A percentile compares a stretch with the other conserved stretches of the same genome.
Evolutionary conservation across 2,113 vertebrate species (phyloP).

Genomic region (Hippoglossus stenolepis): DNA sequence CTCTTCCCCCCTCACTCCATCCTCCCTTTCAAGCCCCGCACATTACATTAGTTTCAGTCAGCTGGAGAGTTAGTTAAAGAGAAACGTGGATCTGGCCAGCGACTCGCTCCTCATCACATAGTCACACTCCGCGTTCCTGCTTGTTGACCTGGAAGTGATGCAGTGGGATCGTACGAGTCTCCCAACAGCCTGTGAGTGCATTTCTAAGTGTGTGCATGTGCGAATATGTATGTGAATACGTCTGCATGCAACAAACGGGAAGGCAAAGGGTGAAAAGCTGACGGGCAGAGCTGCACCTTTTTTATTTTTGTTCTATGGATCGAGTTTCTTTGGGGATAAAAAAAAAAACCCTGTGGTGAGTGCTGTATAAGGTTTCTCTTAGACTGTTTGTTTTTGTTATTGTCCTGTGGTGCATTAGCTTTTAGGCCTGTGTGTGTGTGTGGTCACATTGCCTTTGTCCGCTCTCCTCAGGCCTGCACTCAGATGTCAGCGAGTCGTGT

Average conservation of each 20-base stretch:
- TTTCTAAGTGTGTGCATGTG: constrained; percentile 41
- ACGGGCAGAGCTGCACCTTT: constrained; percentile 27
- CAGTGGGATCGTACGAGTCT: not conserved
- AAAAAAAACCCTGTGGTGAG: constrained; percentile 27
- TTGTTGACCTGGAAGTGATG: constrained; percentile 81
- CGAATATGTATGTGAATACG: constrained; percentile 27
- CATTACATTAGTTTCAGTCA: constrained; percentile 19
- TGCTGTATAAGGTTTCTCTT: constrained; percentile 52
- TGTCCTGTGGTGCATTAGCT: constrained; percentile 50
- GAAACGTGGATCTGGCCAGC: constrained; percentile 39
- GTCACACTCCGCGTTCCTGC: constrained; percentile 64
- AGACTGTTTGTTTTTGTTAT: constrained; percentile 53
- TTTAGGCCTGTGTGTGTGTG: constrained; percentile 44
- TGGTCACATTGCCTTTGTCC: constrained; percentile 70
- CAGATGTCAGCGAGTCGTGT: constrained; percentile 67
- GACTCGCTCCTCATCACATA: constrained; percentile 53
- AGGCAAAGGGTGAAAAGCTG: constrained; percentile 21
- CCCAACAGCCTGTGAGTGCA: constrained; percentile 48
- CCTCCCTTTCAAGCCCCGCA: constrained; percentile 19
- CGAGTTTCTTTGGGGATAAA: constrained; percentile 49
- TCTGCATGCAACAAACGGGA: not conserved
- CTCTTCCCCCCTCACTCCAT: not conserved
- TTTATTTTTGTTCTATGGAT: constrained; percentile 42
- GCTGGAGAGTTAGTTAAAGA: constrained; percentile 25
- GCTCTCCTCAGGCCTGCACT: constrained; percentile 70